Base-by-base conservation (phyloP, 1,140 invertebrate genomes). In the Sarcophaga peregrina region DNA sequence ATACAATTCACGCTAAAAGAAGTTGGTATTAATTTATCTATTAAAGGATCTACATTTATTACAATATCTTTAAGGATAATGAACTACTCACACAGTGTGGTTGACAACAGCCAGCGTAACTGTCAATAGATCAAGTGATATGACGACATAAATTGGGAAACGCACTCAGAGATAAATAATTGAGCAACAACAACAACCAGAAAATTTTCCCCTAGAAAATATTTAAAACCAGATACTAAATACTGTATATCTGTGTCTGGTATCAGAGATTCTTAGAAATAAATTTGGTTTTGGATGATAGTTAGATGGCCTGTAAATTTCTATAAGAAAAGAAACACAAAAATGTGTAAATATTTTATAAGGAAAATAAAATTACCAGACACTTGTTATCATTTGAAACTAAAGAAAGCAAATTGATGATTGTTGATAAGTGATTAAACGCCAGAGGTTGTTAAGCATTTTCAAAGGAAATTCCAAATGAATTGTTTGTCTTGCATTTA, bases 331-430 rank as follows among this genome's bases (percentile, higher is more conserved):
- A 52, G 9, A 52, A 9, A 13, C 13, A 52, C 50, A 52, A 52
- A 52, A 52, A 52, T 52, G 17, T 68, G 62, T 68, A 15, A 68
- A 68, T 68, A 68, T 20, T 68, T 68, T 68, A 68, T 68, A 9
- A 68, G 20, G 5, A 68, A 25, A 68, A 25, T 20, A 52, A 68
- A 68, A 68, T 20, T 20, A 8, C 10, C 10, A 68, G 20, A 68
- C 62, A 68, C 62, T 68, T 68, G 62, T 9, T 8, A 68, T 68
- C 62, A 68, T 68, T 25, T 62, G 54, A 68, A 68, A 20, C 62
- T 20, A 9, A 8, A n/a, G 4, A 62, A 62, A 8, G n/a, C 7
- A 1, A 13, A 52, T 52, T 5, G 13, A 5, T 25, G n/a, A 68
- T 68, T 8, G 0, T n/a, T 68, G 62, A 68, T 68, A 68, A 8